Evolutionary conservation across 2,888 invertebrate genomes (phyloP), one percentile per base, ranked within the genome.

Genomic region (Dyspetes luteomarginatus): DNA sequence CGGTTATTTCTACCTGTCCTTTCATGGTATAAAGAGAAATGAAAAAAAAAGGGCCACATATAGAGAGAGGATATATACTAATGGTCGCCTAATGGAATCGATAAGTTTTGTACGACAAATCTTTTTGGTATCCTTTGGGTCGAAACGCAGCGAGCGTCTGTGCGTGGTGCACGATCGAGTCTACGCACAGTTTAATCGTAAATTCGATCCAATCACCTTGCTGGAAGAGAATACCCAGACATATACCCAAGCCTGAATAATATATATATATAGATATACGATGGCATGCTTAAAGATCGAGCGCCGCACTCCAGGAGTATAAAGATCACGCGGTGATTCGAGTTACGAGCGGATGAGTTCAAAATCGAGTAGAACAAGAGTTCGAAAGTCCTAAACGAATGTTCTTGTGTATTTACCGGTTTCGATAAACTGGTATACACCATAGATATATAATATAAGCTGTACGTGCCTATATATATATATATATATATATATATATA

Each of bases 81-180:
- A 89, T 89, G 88, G 88, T 84, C 24, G 43, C 82, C 85, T 88
- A 88, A 89, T 89, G 89, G 89, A 87, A 87, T 88, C 89, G 88
- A 88, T 88, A 88, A 88, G 86, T 88, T 58, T 67, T 83, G 87
- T 85, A 85, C 82, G 84, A 88, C 87, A 87, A 88, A 88, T 87
- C 85, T 85, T n/a, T n/a, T 82, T 67, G 85, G 78, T 82, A 84
- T 85, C 75, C 76, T 52, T 55, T n/a, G 30, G 19, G 22, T 28
- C 36, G 17, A 24, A n/a, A 19, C 26, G n/a, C 5, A 9, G 41
- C 19, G 26, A 5, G 9, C 22, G 62, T 7, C 24, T 52, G 43
- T 41, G 64, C 52, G 50, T 28, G 30, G 45, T 60, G n/a, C 58
- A 55, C 43, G 60, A 83, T 83, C 83, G 76, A 84, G 85, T 71